Evolutionary conservation across 2,888 invertebrate genomes (phyloP).

Genomic region (Eupsilia transversa): DNA sequence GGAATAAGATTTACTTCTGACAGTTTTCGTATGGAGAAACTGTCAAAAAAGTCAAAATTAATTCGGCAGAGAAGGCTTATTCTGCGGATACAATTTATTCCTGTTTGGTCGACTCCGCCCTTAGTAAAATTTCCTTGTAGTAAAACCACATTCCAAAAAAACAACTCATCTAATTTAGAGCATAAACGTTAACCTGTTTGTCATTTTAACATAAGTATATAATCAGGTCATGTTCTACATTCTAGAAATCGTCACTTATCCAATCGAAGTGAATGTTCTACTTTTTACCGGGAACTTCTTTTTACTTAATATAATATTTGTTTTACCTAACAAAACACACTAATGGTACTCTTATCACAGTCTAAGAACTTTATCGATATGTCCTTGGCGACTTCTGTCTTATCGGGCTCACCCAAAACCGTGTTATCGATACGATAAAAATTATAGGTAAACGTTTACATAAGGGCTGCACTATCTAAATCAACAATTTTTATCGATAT

Average conservation of each 20-base stretch:
- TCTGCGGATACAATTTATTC: too few species aligned
- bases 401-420: conserved; percentile 71
- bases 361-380: conserved; percentile 58
- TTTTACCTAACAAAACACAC: conserved; percentile 13
- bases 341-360: conserved; percentile 54
- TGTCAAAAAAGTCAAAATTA: too few species aligned
- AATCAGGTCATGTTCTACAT: not conserved
- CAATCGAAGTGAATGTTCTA: not conserved
- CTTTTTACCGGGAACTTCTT: not conserved
- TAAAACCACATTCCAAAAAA: too few species aligned
- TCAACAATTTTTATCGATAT: conserved; percentile 44
- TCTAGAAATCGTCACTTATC: not conserved
- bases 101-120: too few species aligned
- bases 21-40: too few species aligned
- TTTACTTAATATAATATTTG: conserved; percentile 31
- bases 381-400: conserved; percentile 71
- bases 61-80: too few species aligned
- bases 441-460: conserved; percentile 59
- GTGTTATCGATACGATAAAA: conserved; percentile 61
- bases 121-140: too few species aligned
- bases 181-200: not conserved
- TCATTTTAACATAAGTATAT: too few species aligned
- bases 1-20: too few species aligned
- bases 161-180: not conserved
- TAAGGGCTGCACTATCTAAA: conserved; percentile 63